Evolutionary conservation across 2,888 invertebrate species (phyloP).

Genomic region (Chouioia cunea): DNA sequence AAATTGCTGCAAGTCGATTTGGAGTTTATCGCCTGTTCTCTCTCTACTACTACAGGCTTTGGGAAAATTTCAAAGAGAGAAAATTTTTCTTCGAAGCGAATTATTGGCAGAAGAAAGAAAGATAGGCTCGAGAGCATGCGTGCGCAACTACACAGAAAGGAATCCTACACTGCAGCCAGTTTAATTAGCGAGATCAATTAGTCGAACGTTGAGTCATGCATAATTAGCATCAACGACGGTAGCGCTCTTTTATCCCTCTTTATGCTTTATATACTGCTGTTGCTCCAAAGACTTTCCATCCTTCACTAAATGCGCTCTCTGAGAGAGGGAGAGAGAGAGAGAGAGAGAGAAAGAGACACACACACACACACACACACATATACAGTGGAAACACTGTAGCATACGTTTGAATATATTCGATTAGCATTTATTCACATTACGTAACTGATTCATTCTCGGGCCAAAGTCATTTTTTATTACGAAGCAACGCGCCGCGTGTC

Average conservation of each 20-base stretch:
- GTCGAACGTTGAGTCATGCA: constrained; percentile 45
- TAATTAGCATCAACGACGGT: constrained; percentile 42
- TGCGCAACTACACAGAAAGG: constrained; percentile 12
- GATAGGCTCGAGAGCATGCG: constrained; percentile 7
- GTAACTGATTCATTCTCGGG: neutral
- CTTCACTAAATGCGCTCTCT: neutral
- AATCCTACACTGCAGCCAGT: constrained; percentile 27
- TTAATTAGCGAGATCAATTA: constrained; percentile 48
- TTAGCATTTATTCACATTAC: too few relatives aligned
- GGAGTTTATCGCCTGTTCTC: constrained; percentile 27
- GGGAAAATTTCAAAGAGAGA: constrained; percentile 26
- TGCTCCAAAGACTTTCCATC: constrained; percentile 34
- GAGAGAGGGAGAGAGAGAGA: too few relatives aligned
- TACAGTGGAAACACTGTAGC: too few relatives aligned
- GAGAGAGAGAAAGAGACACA: too few relatives aligned
- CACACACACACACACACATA: constrained; percentile 2
- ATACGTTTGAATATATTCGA: too few relatives aligned
- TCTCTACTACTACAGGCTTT: constrained; percentile 9
- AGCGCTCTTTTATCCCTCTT: too few relatives aligned
- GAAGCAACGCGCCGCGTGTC: neutral
- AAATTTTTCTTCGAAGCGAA: too few relatives aligned
- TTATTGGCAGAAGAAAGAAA: constrained; percentile 1
- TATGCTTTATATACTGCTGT: too few relatives aligned
- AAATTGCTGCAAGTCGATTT: constrained; percentile 21
- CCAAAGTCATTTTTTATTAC: neutral